Base-by-base conservation (phyloP, 2,113 vertebrate genomes). In the Cavia porcellus region DNA sequence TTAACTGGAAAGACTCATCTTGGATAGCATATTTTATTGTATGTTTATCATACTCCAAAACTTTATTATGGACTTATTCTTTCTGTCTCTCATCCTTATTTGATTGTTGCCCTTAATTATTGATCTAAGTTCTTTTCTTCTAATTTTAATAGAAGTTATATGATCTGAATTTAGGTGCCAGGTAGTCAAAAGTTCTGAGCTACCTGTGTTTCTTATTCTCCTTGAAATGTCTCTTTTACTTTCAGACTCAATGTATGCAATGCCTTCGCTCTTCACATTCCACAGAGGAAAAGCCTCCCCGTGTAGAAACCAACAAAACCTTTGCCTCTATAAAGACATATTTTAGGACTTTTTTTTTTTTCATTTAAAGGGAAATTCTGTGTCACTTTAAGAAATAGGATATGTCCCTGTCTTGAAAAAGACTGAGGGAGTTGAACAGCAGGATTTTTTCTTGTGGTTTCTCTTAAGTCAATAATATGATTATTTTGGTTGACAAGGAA, bases 391-490 rank as follows among this genome's bases (percentile, higher is more conserved):
- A 87, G 72, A 94, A 93, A 79, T 14, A 61, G 25, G 68, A 30
- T 64, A 47, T 92, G 38, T 95, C 19, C 13, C 50, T 83, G 59
- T 32, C 11, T 64, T 62, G 19, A 88, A 84, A 95, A 94, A 88
- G 66, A 86, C n/a, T 64, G 6, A 32, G 17, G n/a, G 22, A 70
- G 50, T 62, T 62, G 22, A 87, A 28, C 9, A n/a, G 10, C 80
- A 91, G n/a, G 1, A 14, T 87, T 30, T 82, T 86, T 82, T 86
- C 88, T 92, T 89, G 59, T 47, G 89, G 19, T 28, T 88, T 97
- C 25, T 88, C 28, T 28, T 66, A 89, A 91, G 38, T 88, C 72
- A 85, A 14, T 94, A 47, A 52, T 94, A 61, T 55, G 84, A 94
- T 94, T 72, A 66, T 95, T 94, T 92, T 80, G 15, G 8, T 59